Percentiles rank a stretch among this genome's conserved stretches.
These are phyloP conservation scores for Isoperla grammatica DNA, from an alignment of 2,888 invertebrate genomes.

Conservation along the genomic window DNA sequence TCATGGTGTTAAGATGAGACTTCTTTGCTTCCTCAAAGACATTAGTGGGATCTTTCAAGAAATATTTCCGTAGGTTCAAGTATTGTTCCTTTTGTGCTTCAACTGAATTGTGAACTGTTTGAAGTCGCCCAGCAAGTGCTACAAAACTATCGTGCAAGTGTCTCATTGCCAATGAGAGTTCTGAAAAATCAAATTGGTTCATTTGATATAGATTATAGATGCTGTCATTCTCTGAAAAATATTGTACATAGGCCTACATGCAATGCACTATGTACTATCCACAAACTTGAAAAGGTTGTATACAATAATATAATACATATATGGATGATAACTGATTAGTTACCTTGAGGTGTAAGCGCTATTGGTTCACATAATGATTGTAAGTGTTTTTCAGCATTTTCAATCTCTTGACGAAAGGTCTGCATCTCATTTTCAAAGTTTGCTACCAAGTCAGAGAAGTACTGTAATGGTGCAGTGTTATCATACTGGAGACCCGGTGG, in stretches of 20 bases:
- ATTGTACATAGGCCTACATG: no score
- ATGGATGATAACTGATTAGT: no score
- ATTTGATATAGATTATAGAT: neutral
- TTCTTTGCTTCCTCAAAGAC: constrained; percentile 57
- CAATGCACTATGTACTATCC: no score
- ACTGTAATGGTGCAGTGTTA: constrained; percentile 64
- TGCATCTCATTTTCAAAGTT: constrained; percentile 66
- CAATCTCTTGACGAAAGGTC: constrained; percentile 62
- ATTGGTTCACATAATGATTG: constrained; percentile 58
- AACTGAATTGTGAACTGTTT: constrained; percentile 67
- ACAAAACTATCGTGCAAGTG: constrained; percentile 82
- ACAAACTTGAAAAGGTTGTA: constrained; percentile 10
- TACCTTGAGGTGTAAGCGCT: constrained; percentile 61
- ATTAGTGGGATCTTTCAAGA: constrained; percentile 69
- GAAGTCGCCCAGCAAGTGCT: constrained; percentile 79
- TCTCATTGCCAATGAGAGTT: constrained; percentile 69
- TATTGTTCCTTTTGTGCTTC: constrained; percentile 80
- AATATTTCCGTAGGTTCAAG: constrained; percentile 70
- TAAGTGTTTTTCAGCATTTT: constrained; percentile 66
- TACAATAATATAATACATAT: no score
- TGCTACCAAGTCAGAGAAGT: constrained; percentile 62
- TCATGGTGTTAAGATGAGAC: constrained; percentile 24
- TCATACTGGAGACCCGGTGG: constrained; percentile 71
- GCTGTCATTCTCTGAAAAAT: neutral
- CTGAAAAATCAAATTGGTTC: constrained; percentile 46